Evolutionary conservation across 2,113 vertebrate genomes (phyloP).

Genomic region (Andinoacara biseriatus): DNA sequence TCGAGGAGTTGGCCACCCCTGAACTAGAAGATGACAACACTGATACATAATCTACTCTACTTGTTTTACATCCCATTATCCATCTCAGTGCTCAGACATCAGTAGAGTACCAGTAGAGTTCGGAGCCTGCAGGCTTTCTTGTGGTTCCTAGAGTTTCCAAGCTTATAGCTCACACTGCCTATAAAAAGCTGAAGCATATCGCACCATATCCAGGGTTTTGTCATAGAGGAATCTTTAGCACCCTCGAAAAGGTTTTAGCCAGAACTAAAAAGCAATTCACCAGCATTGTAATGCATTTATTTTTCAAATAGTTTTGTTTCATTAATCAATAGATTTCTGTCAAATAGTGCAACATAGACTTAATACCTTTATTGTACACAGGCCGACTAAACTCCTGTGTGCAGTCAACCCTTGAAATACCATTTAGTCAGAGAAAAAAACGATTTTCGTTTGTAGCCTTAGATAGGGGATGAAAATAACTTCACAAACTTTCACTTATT

Average conservation of each 20-base stretch:
- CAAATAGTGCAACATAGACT: neutral
- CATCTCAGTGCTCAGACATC: neutral
- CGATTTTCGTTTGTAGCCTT: neutral
- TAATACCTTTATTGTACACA: neutral
- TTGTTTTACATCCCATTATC: neutral
- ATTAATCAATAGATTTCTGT: neutral
- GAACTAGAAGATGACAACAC: neutral
- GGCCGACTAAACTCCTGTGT: neutral
- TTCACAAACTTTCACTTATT: neutral
- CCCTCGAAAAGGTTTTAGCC: too few relatives aligned
- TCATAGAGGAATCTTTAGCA: neutral
- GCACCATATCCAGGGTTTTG: neutral
- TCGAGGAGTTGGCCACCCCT: too few relatives aligned
- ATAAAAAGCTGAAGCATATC: neutral
- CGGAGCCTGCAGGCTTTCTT: neutral
- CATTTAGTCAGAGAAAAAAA: neutral
- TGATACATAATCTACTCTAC: neutral
- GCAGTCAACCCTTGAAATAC: neutral
- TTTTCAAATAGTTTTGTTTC: neutral
- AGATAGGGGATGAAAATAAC: neutral
- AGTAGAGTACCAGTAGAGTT: neutral
- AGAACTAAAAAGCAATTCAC: too few relatives aligned
- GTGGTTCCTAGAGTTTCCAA: neutral
- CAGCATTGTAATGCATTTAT: too few relatives aligned
- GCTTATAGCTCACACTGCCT: neutral